Evolutionary conservation across 2,113 vertebrate species (phyloP), one percentile per base, ranked within the genome.

Genomic region (Engystomops pustulosus): DNA sequence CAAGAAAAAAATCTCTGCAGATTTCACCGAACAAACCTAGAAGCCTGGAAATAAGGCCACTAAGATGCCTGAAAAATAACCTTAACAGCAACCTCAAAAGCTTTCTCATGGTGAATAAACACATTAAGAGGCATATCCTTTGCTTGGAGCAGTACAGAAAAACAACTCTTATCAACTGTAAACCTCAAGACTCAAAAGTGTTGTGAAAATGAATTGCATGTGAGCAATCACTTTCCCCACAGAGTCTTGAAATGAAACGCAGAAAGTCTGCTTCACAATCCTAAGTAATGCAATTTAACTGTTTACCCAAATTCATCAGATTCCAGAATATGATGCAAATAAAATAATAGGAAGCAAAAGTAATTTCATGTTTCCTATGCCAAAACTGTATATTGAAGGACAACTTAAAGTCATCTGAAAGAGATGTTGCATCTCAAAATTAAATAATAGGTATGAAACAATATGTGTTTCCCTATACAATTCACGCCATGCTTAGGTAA

Each of bases 41-140:
- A 71, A 82, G 68, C 25, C 51, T 72, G 49, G 23, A 53, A 82
- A 82, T 58, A 17, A 71, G 67, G 23, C 49, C 34, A 72, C 34
- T 58, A 82, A 70, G 71, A 34, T 71, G 36, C 67, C 80, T 53
- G n/a, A 81, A 71, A 72, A 82, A 58, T 72, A 72, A 82, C 67
- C 80, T 81, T 72, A 82, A 71, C 80, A 81, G 20, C 80, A 44
- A 15, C 34, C 49, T 72, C 49, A 71, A 55, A 58, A 60, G 80
- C 49, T 30, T 82, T 72, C 67, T 55, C 80, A 72, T 82, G 67
- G 49, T 72, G 49, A 55, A 72, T 71, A 82, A 82, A 72, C 49
- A 71, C 68, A 82, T 82, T 82, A 82, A 41, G 68, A 55, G 80
- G 70, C 80, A 83, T 62, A 62, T 83, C 68, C 25, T 74, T 60